These are phyloP conservation scores for Monopterus albus DNA, from an alignment of 2,113 vertebrate genomes.

Conservation along the genomic window DNA sequence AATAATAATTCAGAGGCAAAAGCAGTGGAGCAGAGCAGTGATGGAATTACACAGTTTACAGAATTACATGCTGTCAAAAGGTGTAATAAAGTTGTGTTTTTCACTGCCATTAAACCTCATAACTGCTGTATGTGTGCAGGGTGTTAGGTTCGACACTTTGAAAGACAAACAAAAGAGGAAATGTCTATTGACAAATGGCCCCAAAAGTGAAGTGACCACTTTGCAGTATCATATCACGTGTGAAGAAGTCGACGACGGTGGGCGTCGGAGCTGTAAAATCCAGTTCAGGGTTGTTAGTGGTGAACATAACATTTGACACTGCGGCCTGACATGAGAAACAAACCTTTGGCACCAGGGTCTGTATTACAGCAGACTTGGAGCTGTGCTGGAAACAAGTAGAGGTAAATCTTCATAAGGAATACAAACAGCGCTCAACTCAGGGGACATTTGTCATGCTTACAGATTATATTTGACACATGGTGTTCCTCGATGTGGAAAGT, in stretches of 20 bases:
- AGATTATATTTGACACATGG: slow-evolving; percentile 44
- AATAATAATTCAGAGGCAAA: background rate
- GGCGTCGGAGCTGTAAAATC: slow-evolving; percentile 51
- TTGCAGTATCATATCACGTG: slow-evolving; percentile 57
- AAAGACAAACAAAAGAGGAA: slow-evolving; percentile 72
- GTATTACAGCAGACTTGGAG: slow-evolving; percentile 62
- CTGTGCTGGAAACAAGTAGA: slow-evolving; percentile 41
- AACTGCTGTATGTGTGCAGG: slow-evolving; percentile 12
- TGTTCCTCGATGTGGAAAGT: slow-evolving; percentile 55
- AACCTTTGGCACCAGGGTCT: slow-evolving; percentile 64
- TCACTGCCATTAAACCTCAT: slow-evolving; percentile 4
- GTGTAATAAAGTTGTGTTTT: slow-evolving; percentile 10
- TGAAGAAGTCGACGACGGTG: slow-evolving; percentile 35
- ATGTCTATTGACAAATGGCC: slow-evolving; percentile 75
- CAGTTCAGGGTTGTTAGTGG: slow-evolving; percentile 31
- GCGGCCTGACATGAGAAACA: slow-evolving; percentile 66
- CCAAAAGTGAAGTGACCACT: slow-evolving; percentile 54
- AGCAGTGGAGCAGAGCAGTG: no score
- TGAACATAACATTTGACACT: slow-evolving; percentile 73
- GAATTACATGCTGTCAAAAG: background rate
- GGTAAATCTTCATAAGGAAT: slow-evolving; percentile 30
- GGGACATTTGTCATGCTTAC: slow-evolving; percentile 22
- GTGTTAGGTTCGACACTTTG: slow-evolving; percentile 62
- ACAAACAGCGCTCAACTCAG: slow-evolving; percentile 13
- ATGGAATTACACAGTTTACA: background rate